These are phyloP conservation scores for Epirrhoe alternata DNA, from an alignment of 2,888 invertebrate genomes.

Conservation along the genomic window DNA sequence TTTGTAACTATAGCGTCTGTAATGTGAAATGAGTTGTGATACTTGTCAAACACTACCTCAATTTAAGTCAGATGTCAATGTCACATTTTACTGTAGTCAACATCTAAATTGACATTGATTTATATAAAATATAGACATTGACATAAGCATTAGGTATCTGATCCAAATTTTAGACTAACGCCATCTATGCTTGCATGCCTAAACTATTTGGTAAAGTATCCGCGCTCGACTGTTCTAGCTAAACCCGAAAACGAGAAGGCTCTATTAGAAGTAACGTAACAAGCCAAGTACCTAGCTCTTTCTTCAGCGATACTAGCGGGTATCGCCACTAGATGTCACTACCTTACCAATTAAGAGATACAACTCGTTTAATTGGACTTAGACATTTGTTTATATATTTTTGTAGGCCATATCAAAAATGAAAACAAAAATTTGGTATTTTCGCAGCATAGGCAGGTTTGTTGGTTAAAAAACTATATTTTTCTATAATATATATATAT, in stretches of 20 bases:
- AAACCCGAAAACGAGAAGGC: no score
- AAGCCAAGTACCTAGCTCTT: background rate
- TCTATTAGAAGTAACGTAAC: no score
- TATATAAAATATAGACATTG: slow-evolving; percentile 8
- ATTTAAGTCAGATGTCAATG: slow-evolving; percentile 1
- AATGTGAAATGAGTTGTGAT: background rate
- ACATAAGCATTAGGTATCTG: background rate
- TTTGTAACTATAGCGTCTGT: background rate
- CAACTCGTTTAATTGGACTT: no score
- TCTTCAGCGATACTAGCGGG: no score
- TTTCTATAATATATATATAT: no score
- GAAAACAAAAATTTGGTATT: no score
- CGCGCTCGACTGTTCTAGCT: background rate
- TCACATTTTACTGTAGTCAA: background rate
- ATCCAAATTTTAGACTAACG: slow-evolving; percentile 1
- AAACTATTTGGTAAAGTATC: background rate
- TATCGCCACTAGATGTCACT: slow-evolving; percentile 14
- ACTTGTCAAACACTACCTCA: background rate
- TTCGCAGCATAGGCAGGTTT: no score
- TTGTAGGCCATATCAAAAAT: no score
- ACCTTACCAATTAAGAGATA: background rate
- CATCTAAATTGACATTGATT: slow-evolving; percentile 10
- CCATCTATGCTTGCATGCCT: slow-evolving; percentile 18
- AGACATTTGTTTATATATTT: no score
- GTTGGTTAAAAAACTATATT: no score